These are phyloP conservation scores for Eleutherodactylus coqui DNA, from an alignment of 2,797 vertebrate genomes.

Conservation along the genomic window DNA sequence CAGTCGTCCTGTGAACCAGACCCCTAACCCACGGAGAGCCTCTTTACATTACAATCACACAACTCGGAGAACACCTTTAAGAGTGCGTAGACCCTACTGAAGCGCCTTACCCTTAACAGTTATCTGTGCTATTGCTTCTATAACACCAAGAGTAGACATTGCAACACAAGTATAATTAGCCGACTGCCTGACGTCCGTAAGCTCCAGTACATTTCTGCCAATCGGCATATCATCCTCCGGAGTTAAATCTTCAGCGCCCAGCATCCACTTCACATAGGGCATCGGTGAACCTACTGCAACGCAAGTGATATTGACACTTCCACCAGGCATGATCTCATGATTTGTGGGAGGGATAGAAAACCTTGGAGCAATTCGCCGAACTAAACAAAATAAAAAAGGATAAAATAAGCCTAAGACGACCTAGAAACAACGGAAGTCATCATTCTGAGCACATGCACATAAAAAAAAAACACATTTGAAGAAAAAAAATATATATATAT, in stretches of 20 bases:
- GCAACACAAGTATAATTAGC: slow-evolving; percentile 99
- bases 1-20: too few species aligned
- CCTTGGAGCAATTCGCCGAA: slow-evolving; percentile 94
- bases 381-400: slow-evolving; percentile 82
- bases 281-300: slow-evolving; percentile 98
- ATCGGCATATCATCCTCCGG: slow-evolving; percentile 99
- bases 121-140: slow-evolving; percentile 98
- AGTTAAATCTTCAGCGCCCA: slow-evolving; percentile 96
- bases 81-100: neutral
- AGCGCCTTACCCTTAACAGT: slow-evolving; percentile 92
- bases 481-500: too few species aligned
- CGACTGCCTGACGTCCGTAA: slow-evolving; percentile 96
- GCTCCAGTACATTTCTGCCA: slow-evolving; percentile 95
- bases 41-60: too few species aligned
- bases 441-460: slow-evolving; percentile 73
- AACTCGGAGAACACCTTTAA: neutral
- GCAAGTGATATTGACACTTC: slow-evolving; percentile 98
- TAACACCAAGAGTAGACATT: slow-evolving; percentile 98
- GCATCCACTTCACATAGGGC: slow-evolving; percentile 99
- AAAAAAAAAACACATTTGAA: slow-evolving; percentile 71
- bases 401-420: slow-evolving; percentile 72
- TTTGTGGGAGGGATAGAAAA: slow-evolving; percentile 99
- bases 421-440: slow-evolving; percentile 69
- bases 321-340: slow-evolving; percentile 99
- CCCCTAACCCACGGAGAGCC: too few species aligned